Percentiles rank a stretch among this genome's conserved stretches.
These are phyloP conservation scores for Rugalucina vietnamica DNA, from an alignment of 2,888 invertebrate genomes.

Conservation along the genomic window DNA sequence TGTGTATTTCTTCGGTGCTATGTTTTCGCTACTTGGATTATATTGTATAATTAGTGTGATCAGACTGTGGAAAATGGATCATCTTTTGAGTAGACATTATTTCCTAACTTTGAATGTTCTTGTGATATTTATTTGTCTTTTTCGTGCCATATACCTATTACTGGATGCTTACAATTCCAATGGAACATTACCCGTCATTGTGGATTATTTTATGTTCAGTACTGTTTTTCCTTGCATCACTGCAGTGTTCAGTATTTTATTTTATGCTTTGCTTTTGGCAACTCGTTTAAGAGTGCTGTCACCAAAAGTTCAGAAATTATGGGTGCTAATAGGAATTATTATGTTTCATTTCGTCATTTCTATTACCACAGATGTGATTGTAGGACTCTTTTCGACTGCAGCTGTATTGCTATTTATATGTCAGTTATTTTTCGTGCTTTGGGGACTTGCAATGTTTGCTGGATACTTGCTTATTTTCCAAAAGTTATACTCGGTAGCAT, in stretches of 20 bases:
- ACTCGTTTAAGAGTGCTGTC: conserved; percentile 86
- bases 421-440: conserved; percentile 92
- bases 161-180: conserved; percentile 97
- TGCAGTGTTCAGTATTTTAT: conserved; percentile 94
- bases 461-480: conserved; percentile 88
- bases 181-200: conserved; percentile 89
- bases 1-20: conserved; percentile 93
- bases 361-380: conserved; percentile 90
- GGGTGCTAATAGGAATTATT: conserved; percentile 91
- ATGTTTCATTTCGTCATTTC: conserved; percentile 92
- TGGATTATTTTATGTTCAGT: conserved; percentile 93
- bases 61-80: conserved; percentile 93
- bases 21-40: conserved; percentile 93
- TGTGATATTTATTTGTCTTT: conserved; percentile 91
- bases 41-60: conserved; percentile 94
- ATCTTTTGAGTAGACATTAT: conserved; percentile 94
- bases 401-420: conserved; percentile 85
- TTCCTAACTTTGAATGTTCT: conserved; percentile 94
- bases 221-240: conserved; percentile 94
- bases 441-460: conserved; percentile 92
- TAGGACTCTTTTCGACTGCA: conserved; percentile 74
- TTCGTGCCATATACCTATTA: conserved; percentile 92
- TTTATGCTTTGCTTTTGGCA: conserved; percentile 92
- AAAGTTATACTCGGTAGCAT: conserved; percentile 78
- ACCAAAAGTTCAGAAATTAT: conserved; percentile 88